A percentile compares a stretch with the other conserved stretches of the same genome.
Evolutionary conservation across 2,888 invertebrate genomes (phyloP).

Genomic region (Melanophora roralis): DNA sequence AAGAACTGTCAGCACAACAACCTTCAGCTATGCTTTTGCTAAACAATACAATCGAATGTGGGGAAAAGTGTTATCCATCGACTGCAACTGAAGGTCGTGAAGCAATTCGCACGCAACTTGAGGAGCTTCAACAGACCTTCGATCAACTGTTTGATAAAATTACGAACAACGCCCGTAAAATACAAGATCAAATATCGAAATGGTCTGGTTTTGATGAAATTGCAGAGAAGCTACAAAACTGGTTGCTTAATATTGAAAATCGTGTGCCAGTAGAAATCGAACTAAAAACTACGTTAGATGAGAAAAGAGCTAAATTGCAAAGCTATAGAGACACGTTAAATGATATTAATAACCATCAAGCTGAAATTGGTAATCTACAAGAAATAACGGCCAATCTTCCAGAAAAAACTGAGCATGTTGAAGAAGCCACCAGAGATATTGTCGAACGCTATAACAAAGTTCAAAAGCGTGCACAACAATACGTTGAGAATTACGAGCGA

Average conservation of each 20-base stretch:
- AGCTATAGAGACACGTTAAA: constrained; percentile 88
- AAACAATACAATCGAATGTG: constrained; percentile 90
- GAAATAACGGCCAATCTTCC: constrained; percentile 89
- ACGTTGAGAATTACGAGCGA: constrained; percentile 90
- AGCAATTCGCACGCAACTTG: constrained; percentile 87
- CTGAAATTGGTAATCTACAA: constrained; percentile 88
- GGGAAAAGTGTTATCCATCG: constrained; percentile 91
- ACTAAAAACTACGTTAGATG: constrained; percentile 90
- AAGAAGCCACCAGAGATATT: constrained; percentile 83
- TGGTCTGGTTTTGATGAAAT: constrained; percentile 96
- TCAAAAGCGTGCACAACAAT: constrained; percentile 84
- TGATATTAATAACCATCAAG: constrained; percentile 90
- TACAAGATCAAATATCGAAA: constrained; percentile 89
- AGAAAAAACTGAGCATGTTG: constrained; percentile 85
- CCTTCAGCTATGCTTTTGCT: constrained; percentile 85
- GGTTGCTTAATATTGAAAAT: constrained; percentile 87
- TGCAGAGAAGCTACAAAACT: constrained; percentile 85
- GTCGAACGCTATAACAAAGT: constrained; percentile 85
- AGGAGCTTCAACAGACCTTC: constrained; percentile 89
- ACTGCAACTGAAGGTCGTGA: constrained; percentile 93
- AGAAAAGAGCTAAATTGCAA: constrained; percentile 92
- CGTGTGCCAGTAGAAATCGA: constrained; percentile 88
- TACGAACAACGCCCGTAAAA: constrained; percentile 85
- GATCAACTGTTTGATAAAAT: constrained; percentile 89
- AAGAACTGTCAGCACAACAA: constrained; percentile 86